Evolutionary conservation across 2,888 invertebrate genomes (phyloP), one percentile per base, ranked within the genome.

Genomic region (Camptogramma bilineatum): DNA sequence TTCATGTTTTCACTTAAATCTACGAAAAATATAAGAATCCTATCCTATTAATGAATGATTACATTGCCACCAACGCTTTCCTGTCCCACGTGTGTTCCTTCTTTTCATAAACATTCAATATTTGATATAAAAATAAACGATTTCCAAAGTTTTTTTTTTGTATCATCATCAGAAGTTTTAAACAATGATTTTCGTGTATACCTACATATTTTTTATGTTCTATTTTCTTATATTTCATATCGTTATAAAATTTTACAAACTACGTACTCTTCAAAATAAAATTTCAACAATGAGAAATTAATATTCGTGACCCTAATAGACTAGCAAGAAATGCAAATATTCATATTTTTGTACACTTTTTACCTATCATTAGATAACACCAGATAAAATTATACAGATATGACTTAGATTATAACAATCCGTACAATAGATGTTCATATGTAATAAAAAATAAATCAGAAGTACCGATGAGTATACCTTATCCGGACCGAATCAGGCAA

Each of bases 321-420:
- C 93, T 93, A 92, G 91, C 87, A 81, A 87, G 89, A 92, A 93
- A 93, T 91, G 91, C 91, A 90, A 85, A 84, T 86, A 84, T 84
- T 87, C 73, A 83, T 87, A 84, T 82, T 86, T 90, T 91, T 91
- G 91, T 92, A 93, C 92, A 92, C 78, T 86, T 87, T 87, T 87
- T 81, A 82, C 91, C 88, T 92, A 92, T 81, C 80, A 92, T 86
- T 92, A 92, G 83, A 87, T 92, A 93, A 92, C 91, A 90, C 86
- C 88, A 83, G 88, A 86, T 91, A 90, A 87, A 87, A 86, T 85
- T 91, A 90, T 87, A 85, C 83, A 81, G 86, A 90, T 90, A 91
- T 91, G 91, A 91, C 90, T 90, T 90, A 90, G 87, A 86, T 87
- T 87, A 87, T 87, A 90, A 89, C 85, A 85, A 84, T 83, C 77